Evolutionary conservation across 2,888 invertebrate species (phyloP).

Genomic region (Marronus borbonicus): DNA sequence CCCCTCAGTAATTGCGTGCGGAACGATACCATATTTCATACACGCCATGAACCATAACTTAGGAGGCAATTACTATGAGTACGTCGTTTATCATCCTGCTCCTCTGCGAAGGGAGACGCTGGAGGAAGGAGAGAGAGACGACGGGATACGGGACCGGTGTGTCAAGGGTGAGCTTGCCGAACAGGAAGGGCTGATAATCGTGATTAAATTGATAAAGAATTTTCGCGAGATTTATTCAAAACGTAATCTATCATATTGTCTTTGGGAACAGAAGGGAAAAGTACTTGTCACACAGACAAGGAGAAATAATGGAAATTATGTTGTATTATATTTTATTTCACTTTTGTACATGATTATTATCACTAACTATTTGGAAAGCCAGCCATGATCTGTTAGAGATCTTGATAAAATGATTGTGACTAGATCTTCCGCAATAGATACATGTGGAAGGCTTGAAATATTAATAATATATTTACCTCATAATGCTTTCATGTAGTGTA

Average conservation of each 20-base stretch:
- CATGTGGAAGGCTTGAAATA: too few relatives aligned
- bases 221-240: constrained; percentile 61
- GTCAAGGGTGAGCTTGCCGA: constrained; percentile 26
- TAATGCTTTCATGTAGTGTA: too few relatives aligned
- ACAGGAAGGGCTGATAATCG: constrained; percentile 66
- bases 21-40: constrained; percentile 76
- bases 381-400: too few relatives aligned
- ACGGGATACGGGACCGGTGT: constrained; percentile 52
- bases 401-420: too few relatives aligned
- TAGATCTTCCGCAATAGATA: too few relatives aligned
- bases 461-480: too few relatives aligned
- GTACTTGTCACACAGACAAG: background rate
- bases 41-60: constrained; percentile 75
- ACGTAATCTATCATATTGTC: constrained; percentile 56
- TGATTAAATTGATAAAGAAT: constrained; percentile 68
- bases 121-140: constrained; percentile 2
- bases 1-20: constrained; percentile 74
- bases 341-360: background rate
- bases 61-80: constrained; percentile 76
- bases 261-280: background rate
- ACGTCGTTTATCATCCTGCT: constrained; percentile 74
- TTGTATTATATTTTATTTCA: background rate
- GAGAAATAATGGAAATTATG: too few relatives aligned
- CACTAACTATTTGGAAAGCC: too few relatives aligned
- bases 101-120: constrained; percentile 61